Evolutionary conservation across 64 coral and sea anemone species (phyloP).

Genomic region (Montipora foliosa): DNA sequence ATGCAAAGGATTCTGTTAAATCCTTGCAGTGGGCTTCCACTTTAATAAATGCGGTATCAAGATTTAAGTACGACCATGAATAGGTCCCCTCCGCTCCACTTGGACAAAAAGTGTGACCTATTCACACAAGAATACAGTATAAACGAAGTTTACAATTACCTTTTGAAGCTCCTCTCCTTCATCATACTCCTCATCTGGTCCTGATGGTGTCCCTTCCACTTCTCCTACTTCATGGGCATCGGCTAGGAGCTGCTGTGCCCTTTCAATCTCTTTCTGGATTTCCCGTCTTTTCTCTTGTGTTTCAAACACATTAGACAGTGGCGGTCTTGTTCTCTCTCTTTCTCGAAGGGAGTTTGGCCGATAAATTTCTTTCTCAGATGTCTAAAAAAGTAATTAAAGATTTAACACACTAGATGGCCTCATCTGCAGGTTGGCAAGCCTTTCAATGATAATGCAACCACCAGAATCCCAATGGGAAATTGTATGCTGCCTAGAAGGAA

Average conservation of each 20-base stretch:
- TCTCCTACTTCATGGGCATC: constrained; percentile 47
- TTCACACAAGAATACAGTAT: too few relatives aligned
- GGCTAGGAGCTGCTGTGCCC: constrained; percentile 58
- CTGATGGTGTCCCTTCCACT: constrained; percentile 52
- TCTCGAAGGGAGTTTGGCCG: constrained; percentile 88
- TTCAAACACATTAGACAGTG: constrained; percentile 88
- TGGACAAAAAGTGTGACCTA: too few relatives aligned
- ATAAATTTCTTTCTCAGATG: constrained; percentile 74
- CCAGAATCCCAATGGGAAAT: too few relatives aligned
- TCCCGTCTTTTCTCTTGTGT: constrained; percentile 79
- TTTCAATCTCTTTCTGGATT: constrained; percentile 94
- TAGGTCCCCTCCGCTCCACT: too few relatives aligned
- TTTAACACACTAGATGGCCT: background rate
- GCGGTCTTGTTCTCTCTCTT: constrained; percentile 73
- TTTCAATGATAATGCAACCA: too few relatives aligned
- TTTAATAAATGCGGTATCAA: too few relatives aligned
- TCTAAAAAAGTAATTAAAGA: constrained; percentile 10
- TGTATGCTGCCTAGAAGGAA: too few relatives aligned
- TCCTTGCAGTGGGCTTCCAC: too few relatives aligned
- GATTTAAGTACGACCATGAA: too few relatives aligned
- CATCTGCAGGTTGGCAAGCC: too few relatives aligned
- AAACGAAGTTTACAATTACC: constrained; percentile 50
- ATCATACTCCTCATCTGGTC: constrained; percentile 72
- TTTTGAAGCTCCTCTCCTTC: constrained; percentile 89
- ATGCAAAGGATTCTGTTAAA: too few relatives aligned